Evolutionary conservation across 2,888 invertebrate genomes (phyloP).

Genomic region (Amiota minor): DNA sequence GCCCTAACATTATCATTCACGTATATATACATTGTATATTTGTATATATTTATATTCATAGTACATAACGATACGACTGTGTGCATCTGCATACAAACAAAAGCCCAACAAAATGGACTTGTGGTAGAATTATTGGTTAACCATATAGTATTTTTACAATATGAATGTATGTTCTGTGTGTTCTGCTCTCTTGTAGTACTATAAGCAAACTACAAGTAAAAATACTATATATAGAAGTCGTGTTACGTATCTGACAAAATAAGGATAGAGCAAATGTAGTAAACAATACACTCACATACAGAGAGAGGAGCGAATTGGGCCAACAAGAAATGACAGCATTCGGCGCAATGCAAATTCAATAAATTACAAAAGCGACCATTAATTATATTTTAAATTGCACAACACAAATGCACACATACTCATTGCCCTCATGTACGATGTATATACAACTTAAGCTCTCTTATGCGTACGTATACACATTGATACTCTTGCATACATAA

Average conservation of each 20-base stretch:
- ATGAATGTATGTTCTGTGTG: conserved; percentile 6
- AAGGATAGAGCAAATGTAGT: conserved; percentile 21
- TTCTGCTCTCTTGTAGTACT: no score
- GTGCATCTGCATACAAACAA: conserved; percentile 50
- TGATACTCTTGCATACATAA: background rate
- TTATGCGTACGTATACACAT: no score
- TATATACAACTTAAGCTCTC: no score
- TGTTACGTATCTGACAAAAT: background rate
- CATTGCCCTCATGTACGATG: background rate
- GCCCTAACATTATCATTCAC: background rate
- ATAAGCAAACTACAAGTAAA: no score
- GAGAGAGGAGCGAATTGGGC: conserved; percentile 1
- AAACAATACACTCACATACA: conserved; percentile 17
- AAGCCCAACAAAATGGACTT: conserved; percentile 57
- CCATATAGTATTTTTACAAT: background rate
- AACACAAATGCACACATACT: conserved; percentile 44
- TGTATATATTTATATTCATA: conserved; percentile 58
- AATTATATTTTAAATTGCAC: conserved; percentile 68
- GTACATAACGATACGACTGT: no score
- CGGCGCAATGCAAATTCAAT: conserved; percentile 62
- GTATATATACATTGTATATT: conserved; percentile 23
- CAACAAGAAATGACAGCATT: conserved; percentile 49
- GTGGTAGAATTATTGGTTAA: conserved; percentile 60
- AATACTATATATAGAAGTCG: no score
- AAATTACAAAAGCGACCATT: conserved; percentile 64